A percentile compares a stretch with the other conserved stretches of the same genome.
These are phyloP conservation scores for Pandion haliaetus DNA, from an alignment of 2,113 vertebrate genomes.

Conservation along the genomic window DNA sequence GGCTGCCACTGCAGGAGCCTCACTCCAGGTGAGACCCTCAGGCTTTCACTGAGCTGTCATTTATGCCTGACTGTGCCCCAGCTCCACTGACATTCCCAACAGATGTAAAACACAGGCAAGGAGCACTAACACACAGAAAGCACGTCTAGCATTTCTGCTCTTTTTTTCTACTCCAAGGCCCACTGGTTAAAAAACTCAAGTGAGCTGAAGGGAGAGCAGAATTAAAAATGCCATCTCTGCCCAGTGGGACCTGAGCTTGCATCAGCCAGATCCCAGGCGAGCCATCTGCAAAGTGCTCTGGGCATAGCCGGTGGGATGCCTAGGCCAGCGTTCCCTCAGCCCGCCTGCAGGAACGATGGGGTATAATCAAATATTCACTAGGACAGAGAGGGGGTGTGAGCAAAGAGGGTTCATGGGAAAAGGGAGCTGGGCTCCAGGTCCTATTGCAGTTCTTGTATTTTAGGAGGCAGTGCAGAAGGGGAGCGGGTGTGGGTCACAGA, in stretches of 20 bases:
- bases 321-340: not conserved
- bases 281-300: not conserved
- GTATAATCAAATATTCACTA: not conserved
- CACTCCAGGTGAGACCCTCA: not conserved
- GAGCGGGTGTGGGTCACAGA: fast-evolving
- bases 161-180: not conserved
- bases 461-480: not conserved
- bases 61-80: not conserved
- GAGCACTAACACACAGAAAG: not conserved
- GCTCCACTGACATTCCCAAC: not conserved
- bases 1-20: not conserved
- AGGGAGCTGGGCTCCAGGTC: not conserved
- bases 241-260: not conserved
- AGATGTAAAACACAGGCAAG: not conserved
- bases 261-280: not conserved
- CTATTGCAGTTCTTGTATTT: not conserved
- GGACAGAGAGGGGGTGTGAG: not conserved
- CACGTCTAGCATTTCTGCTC: not conserved
- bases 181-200: not conserved
- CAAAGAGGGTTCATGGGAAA: fast-evolving
- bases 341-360: fast-evolving
- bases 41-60: not conserved
- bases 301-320: not conserved
- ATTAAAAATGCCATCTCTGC: not conserved
- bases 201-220: not conserved